phyloP scores from a whole-genome alignment of 2,888 invertebrate genomes.

The Pediacus dermestoides region DNA sequence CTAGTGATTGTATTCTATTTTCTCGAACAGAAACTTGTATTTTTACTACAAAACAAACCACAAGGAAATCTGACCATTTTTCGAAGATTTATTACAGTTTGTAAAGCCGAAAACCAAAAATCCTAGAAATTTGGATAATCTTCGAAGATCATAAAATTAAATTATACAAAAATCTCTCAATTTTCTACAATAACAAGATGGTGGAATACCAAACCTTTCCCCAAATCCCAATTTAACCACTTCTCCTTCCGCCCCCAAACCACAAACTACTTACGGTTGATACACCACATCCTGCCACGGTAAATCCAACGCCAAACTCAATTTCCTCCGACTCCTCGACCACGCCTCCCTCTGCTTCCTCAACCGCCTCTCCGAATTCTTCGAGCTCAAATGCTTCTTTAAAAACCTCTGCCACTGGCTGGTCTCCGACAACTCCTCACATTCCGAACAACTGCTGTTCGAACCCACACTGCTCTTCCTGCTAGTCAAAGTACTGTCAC shows the following conservation, averaged over 20 bases:
- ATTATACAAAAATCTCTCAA: too few relatives aligned
- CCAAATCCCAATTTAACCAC: background rate
- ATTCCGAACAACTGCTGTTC: constrained; percentile 48
- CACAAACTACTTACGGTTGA: constrained; percentile 38
- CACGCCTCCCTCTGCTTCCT: constrained; percentile 49
- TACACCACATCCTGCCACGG: constrained; percentile 28
- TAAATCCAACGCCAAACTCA: constrained; percentile 42
- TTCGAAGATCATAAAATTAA: background rate
- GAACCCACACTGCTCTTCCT: constrained; percentile 48
- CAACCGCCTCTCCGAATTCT: constrained; percentile 45
- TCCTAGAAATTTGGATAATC: too few relatives aligned
- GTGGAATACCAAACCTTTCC: too few relatives aligned
- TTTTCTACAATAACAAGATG: too few relatives aligned
- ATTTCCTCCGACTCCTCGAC: constrained; percentile 47
- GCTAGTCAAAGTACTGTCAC: constrained; percentile 39
- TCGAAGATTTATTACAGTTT: too few relatives aligned
- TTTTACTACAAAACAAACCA: too few relatives aligned
- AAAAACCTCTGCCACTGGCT: constrained; percentile 45
- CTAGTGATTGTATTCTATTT: too few relatives aligned
- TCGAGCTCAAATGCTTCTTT: constrained; percentile 41
- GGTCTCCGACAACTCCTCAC: constrained; percentile 36
- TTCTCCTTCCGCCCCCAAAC: constrained; percentile 7
- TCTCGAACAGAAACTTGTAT: too few relatives aligned
- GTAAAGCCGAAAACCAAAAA: too few relatives aligned
- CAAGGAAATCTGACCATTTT: too few relatives aligned